Evolutionary conservation across 2,113 vertebrate species (phyloP).

Genomic region (Phainopepla nitens): DNA sequence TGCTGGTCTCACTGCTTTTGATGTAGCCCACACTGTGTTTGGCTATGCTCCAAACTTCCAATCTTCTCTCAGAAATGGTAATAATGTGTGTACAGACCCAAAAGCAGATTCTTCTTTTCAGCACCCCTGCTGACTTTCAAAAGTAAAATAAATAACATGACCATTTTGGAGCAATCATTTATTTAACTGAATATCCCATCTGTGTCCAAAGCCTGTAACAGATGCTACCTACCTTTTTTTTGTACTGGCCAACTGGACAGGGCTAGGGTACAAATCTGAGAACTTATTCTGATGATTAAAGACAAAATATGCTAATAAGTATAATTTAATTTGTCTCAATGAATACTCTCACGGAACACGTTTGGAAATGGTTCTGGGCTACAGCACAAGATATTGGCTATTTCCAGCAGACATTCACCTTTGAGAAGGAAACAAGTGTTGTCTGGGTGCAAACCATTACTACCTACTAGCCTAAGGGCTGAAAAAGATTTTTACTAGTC

Average conservation of each 20-base stretch:
- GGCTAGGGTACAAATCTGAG: neutral
- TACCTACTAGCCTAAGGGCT: neutral
- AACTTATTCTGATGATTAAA: neutral
- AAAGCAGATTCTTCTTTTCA: neutral
- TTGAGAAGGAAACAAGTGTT: neutral
- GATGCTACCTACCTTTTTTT: neutral
- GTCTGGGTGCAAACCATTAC: neutral
- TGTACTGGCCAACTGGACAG: too few species aligned
- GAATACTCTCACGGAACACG: neutral
- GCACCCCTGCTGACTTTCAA: neutral
- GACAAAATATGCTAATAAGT: neutral
- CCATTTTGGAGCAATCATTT: neutral
- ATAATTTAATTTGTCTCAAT: neutral
- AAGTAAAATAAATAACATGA: neutral
- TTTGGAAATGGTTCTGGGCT: neutral
- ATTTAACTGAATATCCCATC: neutral
- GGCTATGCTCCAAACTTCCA: neutral
- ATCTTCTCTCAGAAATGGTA: neutral
- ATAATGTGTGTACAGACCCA: neutral
- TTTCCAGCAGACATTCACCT: neutral
- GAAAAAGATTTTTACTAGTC: neutral
- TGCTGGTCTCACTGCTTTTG: neutral
- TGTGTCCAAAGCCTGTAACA: neutral
- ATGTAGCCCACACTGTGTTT: neutral
- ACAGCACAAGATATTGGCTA: neutral